Percentiles rank a stretch among this genome's conserved stretches.
Conservation (phyloP, 1,140 invertebrate species). For the Polyergus mexicanus region DNA sequence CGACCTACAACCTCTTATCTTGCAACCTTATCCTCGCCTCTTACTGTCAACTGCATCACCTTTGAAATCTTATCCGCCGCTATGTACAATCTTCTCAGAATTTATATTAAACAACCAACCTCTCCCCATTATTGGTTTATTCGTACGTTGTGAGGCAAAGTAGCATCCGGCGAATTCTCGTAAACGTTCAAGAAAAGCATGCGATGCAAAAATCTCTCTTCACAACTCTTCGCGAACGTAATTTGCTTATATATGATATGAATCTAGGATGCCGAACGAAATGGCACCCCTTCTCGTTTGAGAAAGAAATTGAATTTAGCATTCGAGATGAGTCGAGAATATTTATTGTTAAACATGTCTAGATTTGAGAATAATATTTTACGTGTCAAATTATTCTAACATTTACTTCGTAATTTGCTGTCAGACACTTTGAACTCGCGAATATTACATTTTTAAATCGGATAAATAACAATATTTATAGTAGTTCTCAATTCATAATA, state of each 20-base stretch:
- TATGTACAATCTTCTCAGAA: conserved; percentile 66
- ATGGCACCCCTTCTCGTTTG: neutral
- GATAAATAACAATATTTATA: neutral
- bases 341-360: neutral
- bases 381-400: neutral
- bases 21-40: conserved; percentile 40
- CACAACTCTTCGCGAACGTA: neutral
- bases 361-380: neutral
- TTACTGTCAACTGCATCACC: conserved; percentile 61
- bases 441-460: neutral
- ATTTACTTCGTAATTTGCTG: too few species aligned
- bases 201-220: conserved; percentile 9
- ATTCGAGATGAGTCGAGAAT: neutral
- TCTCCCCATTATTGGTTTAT: conserved; percentile 60
- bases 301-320: conserved; percentile 35
- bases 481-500: neutral
- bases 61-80: conserved; percentile 79
- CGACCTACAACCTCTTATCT: conserved; percentile 57
- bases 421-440: too few species aligned
- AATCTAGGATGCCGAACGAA: conserved; percentile 2
- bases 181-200: neutral
- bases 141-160: conserved; percentile 32
- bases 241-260: conserved; percentile 12
- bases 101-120: conserved; percentile 81
- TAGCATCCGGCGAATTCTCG: neutral